A percentile compares a stretch with the other conserved stretches of the same genome.
Conservation (phyloP, 2,113 vertebrate genomes). For the Daubentonia madagascariensis region DNA sequence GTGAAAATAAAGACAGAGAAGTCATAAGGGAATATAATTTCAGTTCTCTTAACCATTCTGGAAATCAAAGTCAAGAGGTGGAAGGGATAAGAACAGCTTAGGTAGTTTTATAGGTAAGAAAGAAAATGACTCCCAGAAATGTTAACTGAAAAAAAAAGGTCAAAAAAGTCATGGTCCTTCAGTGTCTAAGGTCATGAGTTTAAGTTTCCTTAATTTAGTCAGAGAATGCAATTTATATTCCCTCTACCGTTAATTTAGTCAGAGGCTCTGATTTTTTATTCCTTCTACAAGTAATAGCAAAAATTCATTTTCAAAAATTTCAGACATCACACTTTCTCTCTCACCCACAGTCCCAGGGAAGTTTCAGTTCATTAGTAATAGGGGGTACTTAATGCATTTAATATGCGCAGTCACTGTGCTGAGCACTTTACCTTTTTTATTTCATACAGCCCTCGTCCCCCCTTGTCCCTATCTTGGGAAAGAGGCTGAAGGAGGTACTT, state of each 20-base stretch:
- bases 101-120: neutral
- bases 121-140: neutral
- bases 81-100: neutral
- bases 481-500: neutral
- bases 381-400: neutral
- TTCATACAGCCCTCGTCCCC: neutral
- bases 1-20: neutral
- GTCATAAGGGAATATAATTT: neutral
- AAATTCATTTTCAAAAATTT: neutral
- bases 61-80: neutral
- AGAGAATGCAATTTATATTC: neutral
- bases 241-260: neutral
- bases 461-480: neutral
- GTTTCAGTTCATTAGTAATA: neutral
- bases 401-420: neutral
- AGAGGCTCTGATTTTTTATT: neutral
- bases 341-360: neutral
- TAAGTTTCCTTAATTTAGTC: neutral
- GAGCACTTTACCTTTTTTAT: neutral
- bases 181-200: neutral
- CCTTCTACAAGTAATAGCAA: neutral
- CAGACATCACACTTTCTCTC: neutral
- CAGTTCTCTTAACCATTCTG: neutral
- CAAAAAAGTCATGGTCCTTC: neutral
- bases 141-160: too few species aligned